Base-by-base conservation (phyloP, 2,797 vertebrate genomes). In the Streptopelia turtur region DNA sequence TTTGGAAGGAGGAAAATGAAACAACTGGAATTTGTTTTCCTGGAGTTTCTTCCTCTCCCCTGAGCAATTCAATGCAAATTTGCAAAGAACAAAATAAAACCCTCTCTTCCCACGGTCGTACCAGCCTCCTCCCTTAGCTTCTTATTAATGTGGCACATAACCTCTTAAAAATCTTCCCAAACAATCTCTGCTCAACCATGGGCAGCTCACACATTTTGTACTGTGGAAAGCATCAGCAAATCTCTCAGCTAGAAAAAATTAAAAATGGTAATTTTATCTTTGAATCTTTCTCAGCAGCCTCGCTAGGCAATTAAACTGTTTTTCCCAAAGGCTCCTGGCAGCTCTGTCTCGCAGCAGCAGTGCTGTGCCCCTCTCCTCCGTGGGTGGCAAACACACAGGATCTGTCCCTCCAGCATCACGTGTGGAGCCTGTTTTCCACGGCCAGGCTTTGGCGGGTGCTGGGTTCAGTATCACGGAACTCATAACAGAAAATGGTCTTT, bases 21-120 rank as follows among this genome's bases (percentile, higher is more conserved):
- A 91, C 65, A 91, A 93, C n/a, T 43, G 27, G 31, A 69, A 76
- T 45, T 91, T 90, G 87, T 94, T 90, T 94, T 94, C 65, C 72
- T 86, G 69, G 91, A 49, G 69, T 57, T 93, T 86, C 83, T 94
- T 91, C 83, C 83, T 90, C 69, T 90, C 85, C 90, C 76, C 41
- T 43, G 59, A 93, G 94, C 76, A 88, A 91, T 83, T 81, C 41
- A 81, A 91, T 88, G 85, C 88, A 94, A 95, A 95, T 95, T 61
- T 53, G 76, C 57, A 83, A 78, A 55, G 69, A 91, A 85, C 49
- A 94, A 94, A 94, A 94, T 78, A 61, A 89, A 95, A 90, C 23
- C 37, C 77, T 95, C 39, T 72, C 72, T 95, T 97, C 83, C 80
- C 82, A 68, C 6, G 3, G 87, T 33, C 69, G 50, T 69, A 55